Evolutionary conservation across 1,140 invertebrate species (phyloP), one percentile per base, ranked within the genome.

Genomic region (Saxidomus purpurata): DNA sequence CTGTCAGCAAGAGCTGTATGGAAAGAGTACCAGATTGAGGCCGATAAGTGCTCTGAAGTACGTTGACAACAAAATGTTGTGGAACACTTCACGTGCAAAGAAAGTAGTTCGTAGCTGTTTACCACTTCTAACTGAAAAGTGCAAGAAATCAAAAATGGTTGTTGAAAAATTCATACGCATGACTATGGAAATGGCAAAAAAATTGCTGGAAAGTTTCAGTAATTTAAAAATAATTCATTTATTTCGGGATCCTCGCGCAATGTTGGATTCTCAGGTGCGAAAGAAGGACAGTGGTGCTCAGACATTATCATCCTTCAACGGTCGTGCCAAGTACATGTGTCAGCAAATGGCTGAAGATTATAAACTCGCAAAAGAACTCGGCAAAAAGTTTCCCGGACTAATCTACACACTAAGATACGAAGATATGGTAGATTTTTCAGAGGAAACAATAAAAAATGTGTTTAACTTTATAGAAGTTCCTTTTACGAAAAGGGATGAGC

Each of bases 141-240:
- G 81, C 61, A 38, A 83, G 3, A 1, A 25, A 11, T 34, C 81
- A n/a, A 40, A 38, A 15, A 47, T 67, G 6, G 34, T 69, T 4
- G 61, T 69, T 19, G 25, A 83, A 19, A 83, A 83, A 69, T 43
- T 40, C 28, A 83, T 83, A 25, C 31, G 81, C 13, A 47, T 69
- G n/a, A 69, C 38, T 3, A 63, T 83, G 81, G 38, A 69, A 17
- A 69, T 69, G 38, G 61, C 25, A 1, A 22, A 83, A 31, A 22
- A 13, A 22, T 61, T 83, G 55, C 36, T 83, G 1, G 6, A 63
- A 4, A 28, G 19, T 43, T 67, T 43, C 13, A 19, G 9, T 15
- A 38, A 83, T 28, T 34, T 83, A 28, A 83, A 83, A 31, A 38
- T 83, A 15, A 61, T 83, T 38, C 81, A 83, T 69, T 43, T 83